Base-by-base conservation (phyloP, 92 coral and sea anemone species). In the Pocillopora meandrina region DNA sequence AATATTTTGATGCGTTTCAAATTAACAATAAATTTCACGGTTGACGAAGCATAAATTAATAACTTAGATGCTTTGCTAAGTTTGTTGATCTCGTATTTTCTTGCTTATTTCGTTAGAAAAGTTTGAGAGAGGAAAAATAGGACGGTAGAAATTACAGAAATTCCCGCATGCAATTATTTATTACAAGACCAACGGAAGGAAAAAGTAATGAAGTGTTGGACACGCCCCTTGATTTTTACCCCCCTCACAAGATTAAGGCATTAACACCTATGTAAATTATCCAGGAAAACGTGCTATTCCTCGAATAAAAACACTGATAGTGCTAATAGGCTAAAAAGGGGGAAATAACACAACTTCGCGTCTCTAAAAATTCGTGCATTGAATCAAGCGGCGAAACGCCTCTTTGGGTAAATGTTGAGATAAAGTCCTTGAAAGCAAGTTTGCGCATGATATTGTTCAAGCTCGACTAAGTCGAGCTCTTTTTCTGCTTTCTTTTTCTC, bases 181-280 rank as follows among this genome's bases (percentile, higher is more conserved):
- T 72, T 58, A 58, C 79, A 71, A 10, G 86, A 73, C 86, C 86
- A 83, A 83, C 86, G 86, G 80, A 83, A 83, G 86, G 86, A 49
- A 72, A 82, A 83, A 83, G 61, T 83, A 83, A 83, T 83, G 86
- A 83, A 63, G 86, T 83, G 86, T 74, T 61, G 14, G 72, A 56
- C 86, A 83, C 86, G 73, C 86, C 86, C 63, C 72, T 16, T 65
- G 65, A n/a, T 74, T 83, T 74, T 63, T 73, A 83, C 86, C 86
- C 86, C 85, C 86, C 86, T 83, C 80, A 26, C 72, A 73, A 72
- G 86, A 83, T 83, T 83, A 83, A 72, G 80, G 80, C 17, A 83
- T 83, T 83, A 83, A 20, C 86, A 83, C 86, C 80, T 83, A 17
- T 17, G 33, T 83, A 72, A 62, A 83, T 83, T 62, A 83, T 83